These are phyloP conservation scores for Chaitophorus viminalis DNA, from an alignment of 2,888 invertebrate species.

Conservation along the genomic window DNA sequence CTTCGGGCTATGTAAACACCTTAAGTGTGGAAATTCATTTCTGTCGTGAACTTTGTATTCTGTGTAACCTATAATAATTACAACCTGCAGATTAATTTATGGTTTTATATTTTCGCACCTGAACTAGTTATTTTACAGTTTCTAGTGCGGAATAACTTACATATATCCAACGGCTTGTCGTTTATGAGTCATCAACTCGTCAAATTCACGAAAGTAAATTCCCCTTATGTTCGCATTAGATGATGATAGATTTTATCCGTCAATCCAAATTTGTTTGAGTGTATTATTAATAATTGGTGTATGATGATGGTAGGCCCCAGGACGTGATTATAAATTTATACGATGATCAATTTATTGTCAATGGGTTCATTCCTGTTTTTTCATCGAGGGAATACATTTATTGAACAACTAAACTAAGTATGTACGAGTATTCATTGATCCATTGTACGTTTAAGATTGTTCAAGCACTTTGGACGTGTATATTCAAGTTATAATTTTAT, in stretches of 20 bases:
- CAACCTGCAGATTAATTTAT: conserved; percentile 20
- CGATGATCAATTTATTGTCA: background rate
- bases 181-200: background rate
- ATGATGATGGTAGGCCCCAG: background rate
- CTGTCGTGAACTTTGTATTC: background rate
- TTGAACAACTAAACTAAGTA: background rate
- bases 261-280: background rate
- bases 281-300: background rate
- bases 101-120: conserved; percentile 31
- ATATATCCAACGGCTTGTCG: background rate
- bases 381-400: background rate
- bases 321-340: background rate
- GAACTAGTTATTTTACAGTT: conserved; percentile 13
- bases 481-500: too few species aligned
- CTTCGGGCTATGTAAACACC: conserved; percentile 57
- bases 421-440: background rate
- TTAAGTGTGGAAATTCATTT: conserved; percentile 37
- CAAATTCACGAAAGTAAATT: background rate
- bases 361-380: background rate
- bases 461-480: background rate
- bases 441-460: background rate
- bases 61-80: background rate
- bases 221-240: background rate
- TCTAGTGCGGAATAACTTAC: background rate
- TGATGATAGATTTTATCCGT: conserved; percentile 28